These are phyloP conservation scores for Dryomyza anilis DNA, from an alignment of 2,888 invertebrate species.

Conservation along the genomic window DNA sequence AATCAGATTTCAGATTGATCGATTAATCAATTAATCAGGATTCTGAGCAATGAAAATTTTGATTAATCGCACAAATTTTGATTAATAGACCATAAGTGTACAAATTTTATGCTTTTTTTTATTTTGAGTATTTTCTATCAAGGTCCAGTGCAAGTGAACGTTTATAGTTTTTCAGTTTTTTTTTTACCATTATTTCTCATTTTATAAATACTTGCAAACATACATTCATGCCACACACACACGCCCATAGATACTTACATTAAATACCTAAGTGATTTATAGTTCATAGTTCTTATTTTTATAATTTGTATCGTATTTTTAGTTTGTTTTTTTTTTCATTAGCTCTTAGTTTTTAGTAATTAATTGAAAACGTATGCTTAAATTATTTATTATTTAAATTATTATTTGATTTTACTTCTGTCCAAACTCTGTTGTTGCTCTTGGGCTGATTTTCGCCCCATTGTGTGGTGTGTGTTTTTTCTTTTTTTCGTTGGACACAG, in stretches of 20 bases:
- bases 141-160: too few species aligned
- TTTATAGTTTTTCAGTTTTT: not conserved
- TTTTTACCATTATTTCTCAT: not conserved
- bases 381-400: constrained; percentile 27
- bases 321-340: not conserved
- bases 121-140: too few species aligned
- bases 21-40: too few species aligned
- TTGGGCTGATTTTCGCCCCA: constrained; percentile 62
- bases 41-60: too few species aligned
- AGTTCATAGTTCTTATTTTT: not conserved
- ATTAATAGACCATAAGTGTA: too few species aligned
- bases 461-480: constrained; percentile 59
- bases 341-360: too few species aligned
- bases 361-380: constrained; percentile 18
- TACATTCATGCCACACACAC: not conserved
- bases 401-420: constrained; percentile 21
- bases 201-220: not conserved
- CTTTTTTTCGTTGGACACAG: constrained; percentile 62
- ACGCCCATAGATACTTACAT: not conserved
- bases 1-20: too few species aligned
- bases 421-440: constrained; percentile 48
- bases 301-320: constrained; percentile 4
- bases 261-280: too few species aligned
- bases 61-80: too few species aligned
- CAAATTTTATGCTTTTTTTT: too few species aligned